phyloP scores from a whole-genome alignment of 1,140 invertebrate genomes.

The Diuraphis noxia region DNA sequence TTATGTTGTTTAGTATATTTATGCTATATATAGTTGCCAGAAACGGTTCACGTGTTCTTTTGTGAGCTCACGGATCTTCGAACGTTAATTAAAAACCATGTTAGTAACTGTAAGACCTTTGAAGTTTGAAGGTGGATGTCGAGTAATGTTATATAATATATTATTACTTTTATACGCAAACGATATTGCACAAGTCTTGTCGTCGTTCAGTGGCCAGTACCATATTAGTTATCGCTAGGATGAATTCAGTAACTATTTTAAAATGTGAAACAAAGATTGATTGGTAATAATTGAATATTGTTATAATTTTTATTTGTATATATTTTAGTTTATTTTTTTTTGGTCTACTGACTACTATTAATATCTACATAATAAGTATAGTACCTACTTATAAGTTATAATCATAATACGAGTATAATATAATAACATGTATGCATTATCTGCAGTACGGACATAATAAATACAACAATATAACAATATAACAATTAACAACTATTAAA shows the following conservation, averaged over 20 bases:
- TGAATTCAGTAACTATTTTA: background rate
- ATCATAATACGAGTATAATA: background rate
- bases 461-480: background rate
- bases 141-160: slow-evolving; percentile 10
- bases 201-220: background rate
- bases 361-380: background rate
- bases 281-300: background rate
- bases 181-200: background rate
- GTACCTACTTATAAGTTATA: too few species aligned
- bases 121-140: background rate
- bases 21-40: background rate
- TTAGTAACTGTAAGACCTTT: background rate
- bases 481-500: background rate
- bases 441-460: background rate
- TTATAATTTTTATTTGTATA: background rate
- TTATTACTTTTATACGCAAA: background rate
- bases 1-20: background rate
- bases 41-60: background rate
- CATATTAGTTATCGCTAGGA: background rate
- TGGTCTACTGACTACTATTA: background rate
- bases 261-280: background rate
- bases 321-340: background rate
- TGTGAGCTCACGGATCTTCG: background rate
- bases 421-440: background rate
- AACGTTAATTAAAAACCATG: background rate